Percentiles rank a stretch among this genome's conserved stretches.
Evolutionary conservation across 2,888 invertebrate genomes (phyloP).

Genomic region (Galerucella calmariensis): DNA sequence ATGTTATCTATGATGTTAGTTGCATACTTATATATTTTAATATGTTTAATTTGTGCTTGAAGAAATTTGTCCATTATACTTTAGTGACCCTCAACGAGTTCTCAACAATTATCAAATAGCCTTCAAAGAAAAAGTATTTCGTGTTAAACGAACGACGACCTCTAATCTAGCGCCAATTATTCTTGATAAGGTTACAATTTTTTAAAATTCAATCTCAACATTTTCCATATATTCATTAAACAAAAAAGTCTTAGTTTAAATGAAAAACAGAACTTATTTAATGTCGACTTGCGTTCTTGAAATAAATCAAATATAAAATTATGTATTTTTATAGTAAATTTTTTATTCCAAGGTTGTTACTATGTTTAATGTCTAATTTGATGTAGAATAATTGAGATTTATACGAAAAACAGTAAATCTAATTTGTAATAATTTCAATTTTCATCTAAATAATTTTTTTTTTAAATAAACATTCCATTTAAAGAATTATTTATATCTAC

Average conservation of each 20-base stretch:
- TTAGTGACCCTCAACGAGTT: conserved; percentile 1
- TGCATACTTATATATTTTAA: too few species aligned
- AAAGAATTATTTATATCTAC: too few species aligned
- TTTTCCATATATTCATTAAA: neutral
- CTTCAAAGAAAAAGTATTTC: conserved; percentile 9
- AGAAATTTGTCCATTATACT: neutral
- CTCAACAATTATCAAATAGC: conserved; percentile 1
- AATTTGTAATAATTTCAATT: too few species aligned
- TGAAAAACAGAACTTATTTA: neutral
- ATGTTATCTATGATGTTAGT: too few species aligned
- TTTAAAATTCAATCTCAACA: neutral
- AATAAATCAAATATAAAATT: conserved; percentile 1
- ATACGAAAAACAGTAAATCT: too few species aligned
- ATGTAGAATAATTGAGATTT: too few species aligned
- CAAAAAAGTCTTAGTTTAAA: too few species aligned
- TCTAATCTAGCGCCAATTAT: neutral
- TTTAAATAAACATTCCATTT: too few species aligned
- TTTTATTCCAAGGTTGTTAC: neutral
- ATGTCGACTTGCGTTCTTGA: neutral
- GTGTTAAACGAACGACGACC: neutral
- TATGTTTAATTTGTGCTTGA: neutral
- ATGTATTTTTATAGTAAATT: neutral
- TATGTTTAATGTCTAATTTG: neutral
- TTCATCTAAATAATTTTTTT: too few species aligned
- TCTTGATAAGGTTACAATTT: neutral